These are phyloP conservation scores for Gobionotothen gibberifrons DNA, from an alignment of 2,797 vertebrate genomes.

Conservation along the genomic window DNA sequence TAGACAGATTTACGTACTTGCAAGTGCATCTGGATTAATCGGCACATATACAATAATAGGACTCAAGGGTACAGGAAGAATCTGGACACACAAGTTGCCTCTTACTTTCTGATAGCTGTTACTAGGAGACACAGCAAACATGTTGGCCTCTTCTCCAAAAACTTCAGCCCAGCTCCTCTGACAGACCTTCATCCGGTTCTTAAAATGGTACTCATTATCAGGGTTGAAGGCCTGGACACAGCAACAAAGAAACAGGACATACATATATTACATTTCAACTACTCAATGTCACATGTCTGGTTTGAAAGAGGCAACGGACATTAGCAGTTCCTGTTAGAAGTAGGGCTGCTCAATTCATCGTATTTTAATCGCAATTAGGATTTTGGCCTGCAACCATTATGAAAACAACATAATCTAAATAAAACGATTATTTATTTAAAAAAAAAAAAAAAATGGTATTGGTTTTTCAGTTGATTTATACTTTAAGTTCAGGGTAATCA, in stretches of 20 bases:
- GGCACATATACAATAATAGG: not conserved
- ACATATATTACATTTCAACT: not conserved
- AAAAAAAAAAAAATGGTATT: too few relatives aligned
- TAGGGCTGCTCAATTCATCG: too few relatives aligned
- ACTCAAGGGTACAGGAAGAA: not conserved
- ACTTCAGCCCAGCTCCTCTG: slow-evolving; percentile 98
- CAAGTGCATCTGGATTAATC: slow-evolving; percentile 2
- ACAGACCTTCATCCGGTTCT: slow-evolving; percentile 97
- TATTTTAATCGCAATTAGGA: too few relatives aligned
- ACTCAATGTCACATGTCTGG: not conserved
- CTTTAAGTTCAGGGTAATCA: too few relatives aligned
- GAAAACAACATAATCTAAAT: too few relatives aligned
- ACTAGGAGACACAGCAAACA: slow-evolving; percentile 94
- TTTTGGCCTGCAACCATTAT: too few relatives aligned
- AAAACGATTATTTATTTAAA: too few relatives aligned
- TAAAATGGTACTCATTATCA: slow-evolving; percentile 99
- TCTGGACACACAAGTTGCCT: not conserved
- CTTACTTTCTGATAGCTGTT: slow-evolving; percentile 94
- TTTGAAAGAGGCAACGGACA: not conserved
- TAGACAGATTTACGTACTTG: slow-evolving; percentile 1
- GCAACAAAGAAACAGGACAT: not conserved
- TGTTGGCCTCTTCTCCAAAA: slow-evolving; percentile 93
- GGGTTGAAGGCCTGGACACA: slow-evolving; percentile 93
- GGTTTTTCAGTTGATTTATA: too few relatives aligned
- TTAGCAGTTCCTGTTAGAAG: not conserved